A percentile compares a stretch with the other conserved stretches of the same genome.
These are phyloP conservation scores for Pangasianodon gigas DNA, from an alignment of 2,113 vertebrate genomes.

Conservation along the genomic window DNA sequence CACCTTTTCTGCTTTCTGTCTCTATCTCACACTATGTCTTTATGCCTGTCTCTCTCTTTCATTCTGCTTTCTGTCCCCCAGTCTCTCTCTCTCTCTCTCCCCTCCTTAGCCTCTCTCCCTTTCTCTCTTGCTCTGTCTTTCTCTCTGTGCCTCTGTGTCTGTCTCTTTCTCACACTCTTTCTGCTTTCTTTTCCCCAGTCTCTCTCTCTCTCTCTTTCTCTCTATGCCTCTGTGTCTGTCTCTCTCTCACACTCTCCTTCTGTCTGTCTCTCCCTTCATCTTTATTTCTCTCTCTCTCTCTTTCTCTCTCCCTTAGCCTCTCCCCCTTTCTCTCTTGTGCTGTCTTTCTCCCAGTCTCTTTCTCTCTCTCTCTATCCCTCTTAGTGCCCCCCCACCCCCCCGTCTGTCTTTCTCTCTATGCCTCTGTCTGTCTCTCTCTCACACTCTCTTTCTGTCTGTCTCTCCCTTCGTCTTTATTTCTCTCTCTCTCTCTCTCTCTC, in stretches of 20 bases:
- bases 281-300: not conserved
- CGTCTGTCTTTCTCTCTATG: not conserved
- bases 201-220: not conserved
- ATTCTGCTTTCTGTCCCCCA: not conserved
- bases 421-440: not conserved
- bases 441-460: not conserved
- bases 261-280: not conserved
- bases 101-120: not conserved
- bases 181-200: not conserved
- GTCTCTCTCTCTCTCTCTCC: not conserved
- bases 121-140: not conserved
- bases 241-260: too few relatives aligned
- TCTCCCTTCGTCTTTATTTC: not conserved
- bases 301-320: not conserved
- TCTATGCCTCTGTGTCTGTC: not conserved
- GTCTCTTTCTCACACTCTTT: conserved; percentile 49
- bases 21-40: not conserved
- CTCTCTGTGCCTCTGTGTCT: not conserved
- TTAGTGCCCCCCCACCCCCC: not conserved
- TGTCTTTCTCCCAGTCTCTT: not conserved
- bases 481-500: not conserved
- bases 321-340: not conserved
- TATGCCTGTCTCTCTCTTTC: not conserved
- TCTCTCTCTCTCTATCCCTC: not conserved
- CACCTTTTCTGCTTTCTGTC: not conserved